Conservation (phyloP, 1,140 invertebrate species). For the Homalodisca vitripennis region DNA sequence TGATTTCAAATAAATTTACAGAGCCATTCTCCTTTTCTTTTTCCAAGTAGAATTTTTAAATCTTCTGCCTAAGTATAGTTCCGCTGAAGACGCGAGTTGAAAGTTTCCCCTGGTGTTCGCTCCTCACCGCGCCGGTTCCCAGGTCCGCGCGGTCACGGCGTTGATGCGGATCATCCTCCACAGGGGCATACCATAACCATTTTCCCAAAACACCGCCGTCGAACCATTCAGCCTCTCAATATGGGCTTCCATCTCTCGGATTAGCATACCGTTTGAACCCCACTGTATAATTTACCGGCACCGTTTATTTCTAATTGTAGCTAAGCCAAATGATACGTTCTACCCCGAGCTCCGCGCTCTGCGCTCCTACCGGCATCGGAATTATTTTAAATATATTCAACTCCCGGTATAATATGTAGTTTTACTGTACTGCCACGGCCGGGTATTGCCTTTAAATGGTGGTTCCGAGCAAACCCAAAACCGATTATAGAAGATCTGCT, state of each 20-base stretch:
- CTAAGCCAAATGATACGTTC: slow-evolving; percentile 26
- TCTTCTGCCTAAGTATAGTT: no score
- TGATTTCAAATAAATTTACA: no score
- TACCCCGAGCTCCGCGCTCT: not conserved
- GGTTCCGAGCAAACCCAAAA: not conserved
- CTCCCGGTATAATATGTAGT: slow-evolving; percentile 9
- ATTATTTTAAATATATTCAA: slow-evolving; percentile 25
- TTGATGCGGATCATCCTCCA: slow-evolving; percentile 10
- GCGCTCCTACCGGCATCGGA: not conserved
- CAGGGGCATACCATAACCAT: slow-evolving; percentile 1
- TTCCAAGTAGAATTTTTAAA: no score
- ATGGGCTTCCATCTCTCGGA: slow-evolving; percentile 19
- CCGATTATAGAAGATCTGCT: slow-evolving; percentile 12
- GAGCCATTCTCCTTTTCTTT: no score
- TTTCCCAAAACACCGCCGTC: slow-evolving; percentile 9
- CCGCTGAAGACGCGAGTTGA: no score
- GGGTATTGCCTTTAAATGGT: slow-evolving; percentile 21
- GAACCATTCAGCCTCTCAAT: slow-evolving; percentile 7
- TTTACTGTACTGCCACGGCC: not conserved
- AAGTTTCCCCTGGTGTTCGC: no score
- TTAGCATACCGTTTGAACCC: slow-evolving; percentile 28
- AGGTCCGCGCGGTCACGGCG: no score
- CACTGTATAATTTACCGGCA: slow-evolving; percentile 23
- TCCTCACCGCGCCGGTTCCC: no score
- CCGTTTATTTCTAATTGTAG: slow-evolving; percentile 29